Conservation (phyloP, 2,888 invertebrate genomes). For the Galerucella nymphaeae region DNA sequence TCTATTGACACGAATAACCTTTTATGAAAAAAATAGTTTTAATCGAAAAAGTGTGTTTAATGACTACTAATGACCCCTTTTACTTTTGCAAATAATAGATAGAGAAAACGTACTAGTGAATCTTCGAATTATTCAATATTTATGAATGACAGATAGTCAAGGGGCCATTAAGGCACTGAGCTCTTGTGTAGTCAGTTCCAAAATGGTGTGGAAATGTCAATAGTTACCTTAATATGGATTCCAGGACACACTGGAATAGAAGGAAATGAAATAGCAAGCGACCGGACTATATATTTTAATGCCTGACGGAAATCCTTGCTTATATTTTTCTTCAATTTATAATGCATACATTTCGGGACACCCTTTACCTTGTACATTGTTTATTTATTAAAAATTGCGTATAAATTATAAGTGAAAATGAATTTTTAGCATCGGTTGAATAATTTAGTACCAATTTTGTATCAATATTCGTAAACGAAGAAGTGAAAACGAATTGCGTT, state of each 20-base stretch:
- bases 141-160: too few species aligned
- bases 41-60: conserved; percentile 29
- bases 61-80: conserved; percentile 27
- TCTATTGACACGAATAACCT: conserved; percentile 28
- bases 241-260: too few species aligned
- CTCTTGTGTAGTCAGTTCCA: too few species aligned
- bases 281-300: too few species aligned
- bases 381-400: not conserved
- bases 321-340: too few species aligned
- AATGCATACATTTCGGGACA: too few species aligned
- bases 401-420: not conserved
- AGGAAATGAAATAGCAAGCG: too few species aligned
- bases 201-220: too few species aligned
- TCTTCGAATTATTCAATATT: conserved; percentile 10
- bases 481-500: not conserved
- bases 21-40: conserved; percentile 15
- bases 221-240: too few species aligned
- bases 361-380: too few species aligned
- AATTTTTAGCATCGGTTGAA: not conserved
- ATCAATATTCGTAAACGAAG: not conserved
- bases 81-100: conserved; percentile 23
- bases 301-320: too few species aligned
- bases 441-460: not conserved
- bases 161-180: too few species aligned
- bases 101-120: conserved; percentile 26